Evolutionary conservation across 2,888 invertebrate genomes (phyloP), one percentile per base, ranked within the genome.

Genomic region (Heliconius ismenius): DNA sequence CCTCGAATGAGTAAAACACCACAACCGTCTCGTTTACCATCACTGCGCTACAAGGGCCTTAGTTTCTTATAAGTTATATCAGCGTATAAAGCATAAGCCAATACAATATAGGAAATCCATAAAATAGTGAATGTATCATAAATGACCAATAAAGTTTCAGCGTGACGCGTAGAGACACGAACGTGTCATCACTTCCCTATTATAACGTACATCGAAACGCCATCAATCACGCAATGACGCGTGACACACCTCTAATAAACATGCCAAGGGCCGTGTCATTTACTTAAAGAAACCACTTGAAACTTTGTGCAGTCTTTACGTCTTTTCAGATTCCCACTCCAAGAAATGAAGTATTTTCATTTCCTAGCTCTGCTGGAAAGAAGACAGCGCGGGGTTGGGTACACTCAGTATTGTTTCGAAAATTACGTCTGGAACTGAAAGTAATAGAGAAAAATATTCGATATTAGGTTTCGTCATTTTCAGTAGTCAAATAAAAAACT

Each of bases 201-300:
- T 62, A 26, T 58, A 39, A 24, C 18, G 62, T 39, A 62, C 36
- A 39, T 62, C 32, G 39, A 39, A 62, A 60, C 60, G 18, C 60
- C 62, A 62, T 85, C 85, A 84, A 83, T 85, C 84, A 84, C 79
- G 54, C 75, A 79, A 83, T 84, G 84, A 85, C 83, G 83, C 82
- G 74, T 58, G 82, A 80, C 83, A 83, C 83, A 81, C 79, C 81
- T 83, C 83, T 76, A 74, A 74, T 77, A 78, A 79, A 81, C 79
- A 78, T 70, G 78, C 65, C 79, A 78, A 62, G 76, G 72, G 67
- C 26, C 63, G 64, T 73, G 73, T 75, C 77, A 70, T 68, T 75
- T 76, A 74, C 77, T 78, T 75, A 73, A 54, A 26, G 32, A 77
- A 79, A 79, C 64, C 82, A 79, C 78, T 78, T 79, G 32, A 76